Conservation (phyloP, 2,113 vertebrate species). For the Oceanites oceanicus region DNA sequence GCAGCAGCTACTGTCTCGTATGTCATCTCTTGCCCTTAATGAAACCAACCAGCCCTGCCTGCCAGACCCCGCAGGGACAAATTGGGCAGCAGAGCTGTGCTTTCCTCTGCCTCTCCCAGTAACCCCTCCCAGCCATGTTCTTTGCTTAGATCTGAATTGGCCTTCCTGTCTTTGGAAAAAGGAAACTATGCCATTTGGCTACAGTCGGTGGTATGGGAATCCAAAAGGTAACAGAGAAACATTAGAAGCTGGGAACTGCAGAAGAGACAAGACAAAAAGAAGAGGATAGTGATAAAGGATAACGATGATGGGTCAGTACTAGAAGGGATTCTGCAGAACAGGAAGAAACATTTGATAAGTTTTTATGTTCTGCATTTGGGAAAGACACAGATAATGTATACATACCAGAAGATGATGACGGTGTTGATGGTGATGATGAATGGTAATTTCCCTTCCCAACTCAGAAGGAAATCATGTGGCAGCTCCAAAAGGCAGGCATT, state of each 20-base stretch:
- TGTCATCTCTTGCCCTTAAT: not conserved
- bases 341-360: not conserved
- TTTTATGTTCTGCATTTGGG: not conserved
- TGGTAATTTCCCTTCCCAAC: conserved; percentile 15
- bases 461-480: conserved; percentile 40
- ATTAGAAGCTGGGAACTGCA: not conserved
- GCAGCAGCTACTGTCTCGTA: not conserved
- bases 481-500: conserved; percentile 15
- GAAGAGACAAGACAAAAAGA: not conserved
- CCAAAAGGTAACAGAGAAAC: not conserved
- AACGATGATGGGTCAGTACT: not conserved
- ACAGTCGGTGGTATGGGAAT: not conserved
- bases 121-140: not conserved
- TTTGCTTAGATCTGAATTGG: not conserved
- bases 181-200: not conserved
- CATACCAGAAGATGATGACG: conserved; percentile 14
- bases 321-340: not conserved
- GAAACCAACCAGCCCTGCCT: not conserved
- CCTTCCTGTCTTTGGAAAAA: not conserved
- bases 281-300: not conserved
- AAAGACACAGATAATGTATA: not conserved
- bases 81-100: not conserved
- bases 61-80: not conserved
- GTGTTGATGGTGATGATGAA: conserved; percentile 37
- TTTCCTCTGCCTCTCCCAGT: not conserved